Evolutionary conservation across 2,113 vertebrate genomes (phyloP), one percentile per base, ranked within the genome.

Genomic region (Callipepla californica): DNA sequence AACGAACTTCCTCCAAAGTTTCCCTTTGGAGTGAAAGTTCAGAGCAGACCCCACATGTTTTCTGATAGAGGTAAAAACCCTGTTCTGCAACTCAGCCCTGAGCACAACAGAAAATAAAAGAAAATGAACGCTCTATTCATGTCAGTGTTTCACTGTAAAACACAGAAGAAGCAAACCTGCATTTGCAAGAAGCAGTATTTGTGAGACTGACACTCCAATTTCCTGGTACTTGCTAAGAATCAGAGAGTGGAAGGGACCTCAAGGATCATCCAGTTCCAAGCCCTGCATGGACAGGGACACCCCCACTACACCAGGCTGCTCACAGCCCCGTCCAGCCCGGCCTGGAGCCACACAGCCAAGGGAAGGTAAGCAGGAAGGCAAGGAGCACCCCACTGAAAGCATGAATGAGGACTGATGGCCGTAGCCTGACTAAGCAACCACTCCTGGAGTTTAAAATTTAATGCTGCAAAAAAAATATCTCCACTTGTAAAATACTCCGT

Each of bases 401-500:
- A 62, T 2, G 25, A 42, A 83, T 68, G 81, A 59, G 4, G 58
- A 40, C 0, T 81, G 67, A 88, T 9, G 85, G 45, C n/a, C 48
- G 53, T 7, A 53, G 9, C 9, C 45, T 61, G 44, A 11, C 38
- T 75, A 81, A 85, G n/a, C 12, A 72, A 89, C 28, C 48, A 68
- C 11, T 44, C 26, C 5, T 81, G n/a, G 17, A 44, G 30, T 72
- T 68, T 59, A 67, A 87, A 87, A 40, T 26, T 5, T 50, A 81
- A 78, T 45, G 28, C 14, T 81, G 75, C 30, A 20, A 75, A 89
- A 89, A 84, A 89, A 75, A 36, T 34, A 92, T 63, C 62, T 61
- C 28, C 30, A 36, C 10, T 82, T 69, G 68, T 0, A 0, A 76
- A 85, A 58, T 57, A 79, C 6, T 66, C 62, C 40, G 18, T 34